These are phyloP conservation scores for Itoplectis maculator DNA, from an alignment of 2,888 invertebrate genomes.

Conservation along the genomic window DNA sequence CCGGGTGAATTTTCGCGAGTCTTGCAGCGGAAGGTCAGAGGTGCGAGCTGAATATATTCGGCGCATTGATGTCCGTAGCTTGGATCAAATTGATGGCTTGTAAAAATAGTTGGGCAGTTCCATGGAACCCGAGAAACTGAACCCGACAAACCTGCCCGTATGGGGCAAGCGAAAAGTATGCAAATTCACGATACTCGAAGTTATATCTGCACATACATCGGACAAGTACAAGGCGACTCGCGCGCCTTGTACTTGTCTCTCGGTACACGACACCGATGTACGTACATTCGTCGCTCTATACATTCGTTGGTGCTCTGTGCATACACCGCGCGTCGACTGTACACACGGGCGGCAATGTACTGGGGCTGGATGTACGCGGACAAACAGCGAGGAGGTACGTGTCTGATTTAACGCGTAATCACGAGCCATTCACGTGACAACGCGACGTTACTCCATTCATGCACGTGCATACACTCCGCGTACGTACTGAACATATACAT, in stretches of 20 bases:
- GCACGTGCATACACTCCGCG: constrained; percentile 4
- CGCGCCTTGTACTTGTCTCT: constrained; percentile 37
- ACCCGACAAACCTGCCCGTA: neutral
- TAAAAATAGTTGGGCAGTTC: no score
- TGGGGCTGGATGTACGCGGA: neutral
- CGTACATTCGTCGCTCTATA: constrained; percentile 39
- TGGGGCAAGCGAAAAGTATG: constrained; percentile 27
- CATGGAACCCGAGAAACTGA: neutral
- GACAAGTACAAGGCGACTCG: neutral
- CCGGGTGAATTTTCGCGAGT: neutral
- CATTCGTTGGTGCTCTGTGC: constrained; percentile 18
- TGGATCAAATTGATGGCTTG: no score
- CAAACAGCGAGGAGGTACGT: constrained; percentile 37
- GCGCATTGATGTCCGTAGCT: no score
- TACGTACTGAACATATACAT: neutral
- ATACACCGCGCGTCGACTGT: neutral
- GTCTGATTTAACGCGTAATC: constrained; percentile 58
- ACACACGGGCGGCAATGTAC: neutral
- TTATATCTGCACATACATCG: constrained; percentile 41
- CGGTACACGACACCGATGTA: constrained; percentile 42
- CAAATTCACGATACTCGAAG: constrained; percentile 28
- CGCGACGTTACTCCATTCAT: constrained; percentile 56
- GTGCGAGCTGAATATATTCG: no score
- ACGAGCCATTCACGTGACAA: constrained; percentile 61
- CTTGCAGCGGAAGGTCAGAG: neutral